Evolutionary conservation across 30 jellyfish, hydroid and myxozoan species (phyloP).

Genomic region (Aurelia aurita complex sp. Pacific): DNA sequence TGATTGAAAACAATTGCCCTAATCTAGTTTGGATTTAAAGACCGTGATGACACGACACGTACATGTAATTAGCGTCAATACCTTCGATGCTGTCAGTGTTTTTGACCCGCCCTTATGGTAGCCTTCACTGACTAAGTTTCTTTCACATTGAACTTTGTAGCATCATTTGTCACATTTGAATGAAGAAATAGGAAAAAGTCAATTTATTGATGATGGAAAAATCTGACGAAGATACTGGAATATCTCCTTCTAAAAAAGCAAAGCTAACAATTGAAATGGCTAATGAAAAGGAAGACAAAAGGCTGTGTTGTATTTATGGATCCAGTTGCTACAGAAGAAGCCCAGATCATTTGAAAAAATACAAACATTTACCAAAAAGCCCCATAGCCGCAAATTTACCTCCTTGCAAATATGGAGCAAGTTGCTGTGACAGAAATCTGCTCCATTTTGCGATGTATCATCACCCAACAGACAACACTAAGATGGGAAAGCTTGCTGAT

Average conservation of each 20-base stretch:
- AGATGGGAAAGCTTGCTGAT: background rate
- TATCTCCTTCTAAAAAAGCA: too few relatives aligned
- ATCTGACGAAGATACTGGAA: background rate
- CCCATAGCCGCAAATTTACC: slow-evolving; percentile 27
- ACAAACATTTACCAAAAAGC: slow-evolving; percentile 23
- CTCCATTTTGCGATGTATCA: slow-evolving; percentile 67
- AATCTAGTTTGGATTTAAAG: too few relatives aligned
- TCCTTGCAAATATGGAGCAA: slow-evolving; percentile 62
- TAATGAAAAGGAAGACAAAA: slow-evolving; percentile 18
- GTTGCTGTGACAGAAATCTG: slow-evolving; percentile 52
- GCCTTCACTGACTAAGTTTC: too few relatives aligned
- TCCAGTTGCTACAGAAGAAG: slow-evolving; percentile 43
- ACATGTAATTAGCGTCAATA: too few relatives aligned
- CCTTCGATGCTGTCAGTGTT: too few relatives aligned
- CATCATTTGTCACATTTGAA: too few relatives aligned
- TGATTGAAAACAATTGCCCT: too few relatives aligned
- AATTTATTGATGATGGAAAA: background rate
- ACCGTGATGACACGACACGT: too few relatives aligned
- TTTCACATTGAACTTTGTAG: too few relatives aligned
- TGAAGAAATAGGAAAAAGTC: too few relatives aligned
- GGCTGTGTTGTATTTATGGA: slow-evolving; percentile 42
- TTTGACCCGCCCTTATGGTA: too few relatives aligned
- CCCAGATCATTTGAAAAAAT: slow-evolving; percentile 27
- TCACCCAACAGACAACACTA: slow-evolving; percentile 39
- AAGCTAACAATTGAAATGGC: too few relatives aligned